These are phyloP conservation scores for Magallana ariakensis DNA, from an alignment of 1,140 invertebrate species.

Conservation along the genomic window DNA sequence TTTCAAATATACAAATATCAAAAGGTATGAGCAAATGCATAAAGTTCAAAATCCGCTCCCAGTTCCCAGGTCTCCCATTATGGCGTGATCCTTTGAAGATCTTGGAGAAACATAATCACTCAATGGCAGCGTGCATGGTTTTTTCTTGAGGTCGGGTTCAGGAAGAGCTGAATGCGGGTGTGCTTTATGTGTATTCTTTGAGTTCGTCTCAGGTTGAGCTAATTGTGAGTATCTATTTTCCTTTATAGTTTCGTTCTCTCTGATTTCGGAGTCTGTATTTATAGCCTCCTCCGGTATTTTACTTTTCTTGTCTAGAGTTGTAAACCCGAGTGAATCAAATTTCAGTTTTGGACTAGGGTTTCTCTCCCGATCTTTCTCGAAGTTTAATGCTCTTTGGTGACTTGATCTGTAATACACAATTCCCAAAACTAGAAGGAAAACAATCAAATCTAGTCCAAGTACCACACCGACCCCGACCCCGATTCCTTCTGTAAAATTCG, in stretches of 20 bases:
- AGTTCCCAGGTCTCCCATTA: neutral
- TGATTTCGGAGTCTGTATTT: too few relatives aligned
- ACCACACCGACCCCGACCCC: neutral
- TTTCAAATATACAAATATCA: too few relatives aligned
- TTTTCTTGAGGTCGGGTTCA: neutral
- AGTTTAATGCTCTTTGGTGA: neutral
- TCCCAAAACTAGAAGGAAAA: neutral
- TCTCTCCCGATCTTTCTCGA: neutral
- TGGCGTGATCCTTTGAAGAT: neutral
- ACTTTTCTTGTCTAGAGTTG: neutral
- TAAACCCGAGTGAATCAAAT: neutral
- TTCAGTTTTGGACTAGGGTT: neutral
- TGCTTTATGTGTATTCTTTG: too few relatives aligned
- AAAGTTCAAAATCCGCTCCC: neutral
- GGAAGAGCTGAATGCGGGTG: too few relatives aligned
- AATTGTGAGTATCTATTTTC: too few relatives aligned
- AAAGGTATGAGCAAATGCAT: neutral
- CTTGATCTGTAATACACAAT: neutral
- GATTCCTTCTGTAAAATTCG: neutral
- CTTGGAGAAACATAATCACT: neutral
- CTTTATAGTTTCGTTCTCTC: too few relatives aligned
- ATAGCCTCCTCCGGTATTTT: too few relatives aligned
- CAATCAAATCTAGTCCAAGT: neutral
- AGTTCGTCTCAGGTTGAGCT: too few relatives aligned
- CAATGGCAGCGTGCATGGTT: neutral